A percentile compares a stretch with the other conserved stretches of the same genome.
phyloP scores from a whole-genome alignment of 2,888 invertebrate species.

The Villa cingulata region DNA sequence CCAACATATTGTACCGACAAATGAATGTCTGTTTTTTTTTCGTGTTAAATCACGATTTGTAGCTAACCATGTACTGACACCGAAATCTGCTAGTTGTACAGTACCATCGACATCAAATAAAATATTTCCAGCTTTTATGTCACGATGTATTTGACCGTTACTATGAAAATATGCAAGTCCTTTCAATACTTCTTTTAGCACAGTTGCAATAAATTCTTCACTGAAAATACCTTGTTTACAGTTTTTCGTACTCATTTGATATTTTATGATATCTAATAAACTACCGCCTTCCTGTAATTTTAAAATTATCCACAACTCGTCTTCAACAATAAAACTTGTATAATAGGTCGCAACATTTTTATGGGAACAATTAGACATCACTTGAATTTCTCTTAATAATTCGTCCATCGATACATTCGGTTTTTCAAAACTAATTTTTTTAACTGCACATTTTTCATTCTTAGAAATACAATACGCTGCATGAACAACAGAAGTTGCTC shows the following conservation, averaged over 20 bases:
- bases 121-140: constrained; percentile 97
- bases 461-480: constrained; percentile 83
- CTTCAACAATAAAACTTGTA: constrained; percentile 94
- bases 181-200: constrained; percentile 86
- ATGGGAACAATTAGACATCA: constrained; percentile 98
- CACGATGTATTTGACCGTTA: constrained; percentile 97
- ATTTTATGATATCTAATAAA: constrained; percentile 81
- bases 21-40: constrained; percentile 92
- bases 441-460: constrained; percentile 93
- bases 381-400: constrained; percentile 78
- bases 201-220: constrained; percentile 93
- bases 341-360: constrained; percentile 99
- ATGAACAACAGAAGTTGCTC: constrained; percentile 92
- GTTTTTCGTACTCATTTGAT: constrained; percentile 78
- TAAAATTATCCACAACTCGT: constrained; percentile 94
- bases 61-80: constrained; percentile 94
- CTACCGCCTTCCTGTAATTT: constrained; percentile 87
- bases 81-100: constrained; percentile 97
- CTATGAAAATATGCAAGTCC: constrained; percentile 98
- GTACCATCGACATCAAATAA: constrained; percentile 91
- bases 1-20: constrained; percentile 99
- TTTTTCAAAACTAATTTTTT: constrained; percentile 96
- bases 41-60: constrained; percentile 86
- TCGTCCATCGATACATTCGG: constrained; percentile 99
- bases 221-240: constrained; percentile 95